A percentile compares a stretch with the other conserved stretches of the same genome.
Evolutionary conservation across 2,888 invertebrate species (phyloP).

Genomic region (Agrenia bidenticulata): DNA sequence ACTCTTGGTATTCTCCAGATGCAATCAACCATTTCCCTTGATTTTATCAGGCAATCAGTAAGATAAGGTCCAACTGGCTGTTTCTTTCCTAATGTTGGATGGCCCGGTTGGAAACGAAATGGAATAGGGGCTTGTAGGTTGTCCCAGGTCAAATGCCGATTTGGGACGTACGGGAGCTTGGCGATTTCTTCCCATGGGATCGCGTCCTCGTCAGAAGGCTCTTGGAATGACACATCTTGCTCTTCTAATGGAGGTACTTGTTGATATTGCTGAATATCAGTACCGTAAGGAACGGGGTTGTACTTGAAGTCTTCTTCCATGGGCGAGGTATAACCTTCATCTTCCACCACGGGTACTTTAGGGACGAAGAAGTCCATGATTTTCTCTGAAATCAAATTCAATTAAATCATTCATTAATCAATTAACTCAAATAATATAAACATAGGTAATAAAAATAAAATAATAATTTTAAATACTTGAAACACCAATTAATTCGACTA

Average conservation of each 20-base stretch:
- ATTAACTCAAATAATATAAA: no score
- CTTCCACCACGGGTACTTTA: slow-evolving; percentile 21
- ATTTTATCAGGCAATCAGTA: background rate
- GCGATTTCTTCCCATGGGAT: slow-evolving; percentile 40
- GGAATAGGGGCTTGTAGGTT: slow-evolving; percentile 38
- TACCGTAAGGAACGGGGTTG: slow-evolving; percentile 4
- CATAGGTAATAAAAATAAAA: no score
- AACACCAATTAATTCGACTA: no score
- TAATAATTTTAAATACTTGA: no score
- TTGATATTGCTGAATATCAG: background rate
- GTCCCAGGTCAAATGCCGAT: slow-evolving; percentile 43
- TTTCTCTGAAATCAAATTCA: no score
- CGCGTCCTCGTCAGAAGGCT: slow-evolving; percentile 1
- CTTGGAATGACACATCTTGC: background rate
- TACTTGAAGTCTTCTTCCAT: slow-evolving; percentile 35
- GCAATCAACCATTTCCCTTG: background rate
- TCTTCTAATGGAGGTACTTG: no score
- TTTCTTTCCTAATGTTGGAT: slow-evolving; percentile 4
- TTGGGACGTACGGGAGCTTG: slow-evolving; percentile 12
- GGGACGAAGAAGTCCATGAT: no score
- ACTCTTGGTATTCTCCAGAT: slow-evolving; percentile 5
- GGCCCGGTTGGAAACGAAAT: slow-evolving; percentile 32
- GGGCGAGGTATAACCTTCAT: slow-evolving; percentile 49
- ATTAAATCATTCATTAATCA: no score
- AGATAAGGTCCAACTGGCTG: background rate